These are phyloP conservation scores for Sepiola atlantica DNA, from an alignment of 2,888 invertebrate species.

Conservation along the genomic window DNA sequence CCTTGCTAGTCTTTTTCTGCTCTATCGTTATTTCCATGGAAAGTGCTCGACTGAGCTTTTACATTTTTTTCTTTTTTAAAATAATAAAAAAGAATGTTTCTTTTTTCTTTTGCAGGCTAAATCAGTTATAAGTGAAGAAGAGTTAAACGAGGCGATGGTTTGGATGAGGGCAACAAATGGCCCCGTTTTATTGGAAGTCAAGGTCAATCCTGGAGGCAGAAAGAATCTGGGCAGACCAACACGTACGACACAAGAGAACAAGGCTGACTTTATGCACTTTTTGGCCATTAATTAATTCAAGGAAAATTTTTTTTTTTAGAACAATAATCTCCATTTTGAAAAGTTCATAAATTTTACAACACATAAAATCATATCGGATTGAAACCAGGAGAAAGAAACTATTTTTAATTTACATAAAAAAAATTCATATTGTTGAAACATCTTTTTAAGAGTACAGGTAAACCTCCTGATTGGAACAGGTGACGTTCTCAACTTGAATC, in stretches of 20 bases:
- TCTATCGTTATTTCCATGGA: no score
- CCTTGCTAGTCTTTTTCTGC: no score
- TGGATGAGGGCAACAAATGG: slow-evolving; percentile 66
- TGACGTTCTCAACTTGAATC: no score
- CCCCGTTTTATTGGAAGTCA: slow-evolving; percentile 74
- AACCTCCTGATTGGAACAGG: no score
- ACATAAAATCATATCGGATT: not conserved
- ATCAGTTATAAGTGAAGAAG: slow-evolving; percentile 68
- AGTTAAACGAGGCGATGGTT: slow-evolving; percentile 67
- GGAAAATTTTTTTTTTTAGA: not conserved
- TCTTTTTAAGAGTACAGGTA: not conserved
- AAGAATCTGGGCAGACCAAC: slow-evolving; percentile 75
- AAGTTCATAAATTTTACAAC: not conserved
- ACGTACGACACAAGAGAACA: slow-evolving; percentile 75
- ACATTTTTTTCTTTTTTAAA: no score
- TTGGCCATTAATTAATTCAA: slow-evolving; percentile 58
- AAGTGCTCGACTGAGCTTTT: no score
- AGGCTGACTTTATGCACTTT: slow-evolving; percentile 76
- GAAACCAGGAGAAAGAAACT: not conserved
- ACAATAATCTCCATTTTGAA: not conserved
- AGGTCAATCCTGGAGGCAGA: slow-evolving; percentile 71
- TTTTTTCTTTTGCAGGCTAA: slow-evolving; percentile 58
- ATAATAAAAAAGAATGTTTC: not conserved
- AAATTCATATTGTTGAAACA: not conserved
- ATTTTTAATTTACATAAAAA: not conserved